Conservation (phyloP, 2,797 vertebrate genomes). For the Eulemur albifrons region DNA sequence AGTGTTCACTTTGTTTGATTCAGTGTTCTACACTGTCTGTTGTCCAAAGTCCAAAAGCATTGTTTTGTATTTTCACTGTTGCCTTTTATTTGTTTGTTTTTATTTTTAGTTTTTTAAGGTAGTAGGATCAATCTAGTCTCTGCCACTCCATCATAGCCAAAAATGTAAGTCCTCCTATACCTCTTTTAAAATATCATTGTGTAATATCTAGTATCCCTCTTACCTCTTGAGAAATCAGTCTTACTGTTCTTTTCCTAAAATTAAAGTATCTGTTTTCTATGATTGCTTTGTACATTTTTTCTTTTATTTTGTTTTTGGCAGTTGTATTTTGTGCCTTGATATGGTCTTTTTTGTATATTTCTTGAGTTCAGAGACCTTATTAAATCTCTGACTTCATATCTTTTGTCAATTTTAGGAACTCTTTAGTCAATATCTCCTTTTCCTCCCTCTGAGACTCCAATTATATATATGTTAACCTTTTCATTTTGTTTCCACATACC, state of each 20-base stretch:
- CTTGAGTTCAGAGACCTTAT: not conserved
- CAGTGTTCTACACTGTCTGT: not conserved
- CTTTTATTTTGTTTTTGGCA: not conserved
- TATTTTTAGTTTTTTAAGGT: not conserved
- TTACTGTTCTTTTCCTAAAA: not conserved
- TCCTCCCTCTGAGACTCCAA: not conserved
- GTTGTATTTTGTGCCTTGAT: not conserved
- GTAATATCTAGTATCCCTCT: not conserved
- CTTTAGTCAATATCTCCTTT: not conserved
- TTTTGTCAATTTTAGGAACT: conserved; percentile 3
- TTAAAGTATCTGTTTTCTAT: not conserved
- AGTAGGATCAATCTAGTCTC: not conserved
- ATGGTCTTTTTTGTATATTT: not conserved
- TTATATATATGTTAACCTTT: not conserved
- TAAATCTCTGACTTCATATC: not conserved
- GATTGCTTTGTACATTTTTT: not conserved
- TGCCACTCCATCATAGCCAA: not conserved
- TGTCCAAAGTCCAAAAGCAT: not conserved
- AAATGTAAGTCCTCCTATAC: not conserved
- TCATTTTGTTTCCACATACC: not conserved
- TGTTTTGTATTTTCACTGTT: not conserved
- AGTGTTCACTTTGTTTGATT: not conserved
- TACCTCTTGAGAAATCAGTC: not conserved
- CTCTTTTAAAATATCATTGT: not conserved
- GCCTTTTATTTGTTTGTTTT: not conserved